Evolutionary conservation across 2,113 vertebrate genomes (phyloP), one percentile per base, ranked within the genome.

Genomic region (Nicator chloris): DNA sequence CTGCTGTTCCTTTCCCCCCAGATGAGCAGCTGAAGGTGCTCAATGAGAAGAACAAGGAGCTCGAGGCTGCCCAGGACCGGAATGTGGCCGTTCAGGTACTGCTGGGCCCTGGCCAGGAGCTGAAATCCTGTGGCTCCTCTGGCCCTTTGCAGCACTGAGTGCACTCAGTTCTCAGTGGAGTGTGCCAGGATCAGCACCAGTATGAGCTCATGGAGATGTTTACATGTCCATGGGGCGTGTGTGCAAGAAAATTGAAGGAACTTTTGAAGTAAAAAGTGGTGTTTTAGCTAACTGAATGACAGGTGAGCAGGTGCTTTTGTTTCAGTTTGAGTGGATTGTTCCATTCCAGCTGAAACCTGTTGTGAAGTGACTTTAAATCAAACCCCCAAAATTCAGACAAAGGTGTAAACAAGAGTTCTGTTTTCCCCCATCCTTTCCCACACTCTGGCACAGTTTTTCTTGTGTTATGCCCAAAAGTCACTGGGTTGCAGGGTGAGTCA

Each of bases 11-110:
- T 66, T 90, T 23, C n/a, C 73, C 70, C 95, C 33, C 60, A 99
- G 99, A 97, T 45, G 98, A 97, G 27, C 98, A 99, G 37, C 82
- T 99, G 44, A 99, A 98, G 91, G 73, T 51, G 39, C 50, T 98
- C 26, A 98, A 80, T 44, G 98, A 98, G 65, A 99, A 98, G 92
- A 99, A 98, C 80, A 98, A 97, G 88, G 98, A 99, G 82, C 97
- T 99, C 24, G 99, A 99, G 95, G 93, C 94, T 56, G 92, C 97
- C 31, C 98, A 98, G 77, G 97, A 98, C 28, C 98, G 70, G 60
- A 95, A 94, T 31, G 85, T 96, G n/a, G 95, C 98, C 8, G 64
- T 98, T 81, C 98, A 99, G 98, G 99, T 99, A 98, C 95, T 61
- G 73, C 26, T 13, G 15, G 33, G 33, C 37, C 6, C 12, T 16